These are phyloP conservation scores for Rhincodon typus DNA, from an alignment of 2,797 vertebrate species.

Conservation along the genomic window DNA sequence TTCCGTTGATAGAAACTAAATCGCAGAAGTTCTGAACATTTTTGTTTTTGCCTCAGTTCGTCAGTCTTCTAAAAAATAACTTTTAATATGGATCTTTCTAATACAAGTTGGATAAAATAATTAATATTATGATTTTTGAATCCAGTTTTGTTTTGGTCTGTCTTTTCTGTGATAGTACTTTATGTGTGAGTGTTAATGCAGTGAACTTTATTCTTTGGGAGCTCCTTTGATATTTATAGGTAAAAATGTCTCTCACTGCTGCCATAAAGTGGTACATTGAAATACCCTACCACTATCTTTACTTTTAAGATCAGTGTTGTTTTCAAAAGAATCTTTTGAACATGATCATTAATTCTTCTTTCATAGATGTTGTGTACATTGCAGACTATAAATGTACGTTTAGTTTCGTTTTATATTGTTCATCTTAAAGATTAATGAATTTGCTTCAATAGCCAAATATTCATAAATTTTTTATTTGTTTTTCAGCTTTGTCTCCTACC, in stretches of 20 bases:
- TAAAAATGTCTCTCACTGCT: neutral
- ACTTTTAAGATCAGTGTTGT: neutral
- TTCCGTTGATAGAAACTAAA: neutral
- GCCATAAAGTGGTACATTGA: neutral
- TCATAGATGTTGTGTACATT: neutral
- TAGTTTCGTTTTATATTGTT: neutral
- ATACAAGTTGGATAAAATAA: neutral
- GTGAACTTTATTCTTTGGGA: neutral
- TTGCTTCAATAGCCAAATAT: neutral
- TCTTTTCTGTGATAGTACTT: neutral
- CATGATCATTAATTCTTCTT: neutral
- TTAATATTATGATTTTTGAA: neutral
- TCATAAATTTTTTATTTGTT: neutral
- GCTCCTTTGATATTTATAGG: neutral
- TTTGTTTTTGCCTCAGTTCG: neutral
- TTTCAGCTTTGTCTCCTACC: constrained; percentile 9
- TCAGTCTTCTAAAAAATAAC: neutral
- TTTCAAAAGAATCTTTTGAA: neutral
- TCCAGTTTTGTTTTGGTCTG: neutral
- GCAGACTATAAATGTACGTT: neutral
- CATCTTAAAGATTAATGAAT: neutral
- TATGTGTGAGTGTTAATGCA: neutral
- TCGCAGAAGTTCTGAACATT: neutral
- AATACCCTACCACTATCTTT: neutral
- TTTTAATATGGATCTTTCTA: neutral